phyloP scores from a whole-genome alignment of 2,113 vertebrate species.

The Ptyas mucosa region DNA sequence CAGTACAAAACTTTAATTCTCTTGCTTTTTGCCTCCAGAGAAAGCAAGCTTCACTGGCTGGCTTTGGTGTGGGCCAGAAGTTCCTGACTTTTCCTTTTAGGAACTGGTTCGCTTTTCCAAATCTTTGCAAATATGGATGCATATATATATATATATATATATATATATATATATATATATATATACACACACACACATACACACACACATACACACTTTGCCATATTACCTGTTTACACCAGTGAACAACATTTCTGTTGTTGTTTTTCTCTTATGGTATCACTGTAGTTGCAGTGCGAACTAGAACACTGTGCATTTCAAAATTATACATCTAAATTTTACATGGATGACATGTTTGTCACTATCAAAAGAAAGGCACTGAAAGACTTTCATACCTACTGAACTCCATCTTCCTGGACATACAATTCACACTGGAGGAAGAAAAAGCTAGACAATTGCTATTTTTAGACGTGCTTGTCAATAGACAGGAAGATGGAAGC shows the following conservation, averaged over 20 bases:
- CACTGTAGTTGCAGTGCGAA: neutral
- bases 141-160: neutral
- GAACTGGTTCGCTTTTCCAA: neutral
- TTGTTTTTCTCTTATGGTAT: neutral
- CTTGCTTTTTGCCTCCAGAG: no score
- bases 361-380: neutral
- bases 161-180: neutral
- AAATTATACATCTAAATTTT: neutral
- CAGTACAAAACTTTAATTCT: no score
- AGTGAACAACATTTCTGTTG: neutral
- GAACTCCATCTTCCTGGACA: neutral
- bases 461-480: neutral
- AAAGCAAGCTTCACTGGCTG: no score
- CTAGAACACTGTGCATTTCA: neutral
- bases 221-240: neutral
- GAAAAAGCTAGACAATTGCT: neutral
- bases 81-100: neutral
- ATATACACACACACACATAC: neutral
- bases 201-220: neutral
- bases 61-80: no score
- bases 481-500: neutral
- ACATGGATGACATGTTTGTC: neutral
- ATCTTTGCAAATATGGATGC: neutral
- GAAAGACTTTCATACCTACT: neutral
- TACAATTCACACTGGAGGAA: neutral